A percentile compares a stretch with the other conserved stretches of the same genome.
Conservation (phyloP, 2,888 invertebrate genomes). For the Eupithecia insigniata region DNA sequence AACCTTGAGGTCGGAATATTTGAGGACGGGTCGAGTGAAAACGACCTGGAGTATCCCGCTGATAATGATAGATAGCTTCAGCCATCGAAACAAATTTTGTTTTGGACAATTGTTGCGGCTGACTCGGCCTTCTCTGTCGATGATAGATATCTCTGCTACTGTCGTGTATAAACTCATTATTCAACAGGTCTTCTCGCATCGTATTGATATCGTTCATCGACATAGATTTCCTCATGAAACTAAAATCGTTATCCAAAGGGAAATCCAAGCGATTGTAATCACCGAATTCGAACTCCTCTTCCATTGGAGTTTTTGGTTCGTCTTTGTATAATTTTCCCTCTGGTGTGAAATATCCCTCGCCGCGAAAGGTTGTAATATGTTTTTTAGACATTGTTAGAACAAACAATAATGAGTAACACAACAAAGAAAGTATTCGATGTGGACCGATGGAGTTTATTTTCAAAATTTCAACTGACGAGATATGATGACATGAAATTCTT, state of each 20-base stretch:
- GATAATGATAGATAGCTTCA: conserved; percentile 83
- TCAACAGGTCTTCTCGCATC: conserved; percentile 58
- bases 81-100: conserved; percentile 85
- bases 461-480: not conserved
- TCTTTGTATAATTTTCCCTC: conserved; percentile 62
- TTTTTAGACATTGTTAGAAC: conserved; percentile 71
- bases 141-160: conserved; percentile 52
- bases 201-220: conserved; percentile 72
- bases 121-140: conserved; percentile 56
- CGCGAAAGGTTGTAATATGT: conserved; percentile 70
- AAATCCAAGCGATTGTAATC: conserved; percentile 62
- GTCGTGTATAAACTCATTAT: conserved; percentile 44
- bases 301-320: conserved; percentile 68
- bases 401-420: not conserved
- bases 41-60: conserved; percentile 84
- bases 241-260: conserved; percentile 57
- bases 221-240: conserved; percentile 69
- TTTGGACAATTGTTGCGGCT: conserved; percentile 62
- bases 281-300: conserved; percentile 72
- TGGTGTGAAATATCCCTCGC: conserved; percentile 67
- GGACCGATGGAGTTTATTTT: not conserved
- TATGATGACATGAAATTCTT: not conserved
- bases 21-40: conserved; percentile 72
- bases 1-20: conserved; percentile 57
- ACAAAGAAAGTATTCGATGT: conserved; percentile 1